Evolutionary conservation across 2,113 vertebrate genomes (phyloP).

Genomic region (Xerus inauris): DNA sequence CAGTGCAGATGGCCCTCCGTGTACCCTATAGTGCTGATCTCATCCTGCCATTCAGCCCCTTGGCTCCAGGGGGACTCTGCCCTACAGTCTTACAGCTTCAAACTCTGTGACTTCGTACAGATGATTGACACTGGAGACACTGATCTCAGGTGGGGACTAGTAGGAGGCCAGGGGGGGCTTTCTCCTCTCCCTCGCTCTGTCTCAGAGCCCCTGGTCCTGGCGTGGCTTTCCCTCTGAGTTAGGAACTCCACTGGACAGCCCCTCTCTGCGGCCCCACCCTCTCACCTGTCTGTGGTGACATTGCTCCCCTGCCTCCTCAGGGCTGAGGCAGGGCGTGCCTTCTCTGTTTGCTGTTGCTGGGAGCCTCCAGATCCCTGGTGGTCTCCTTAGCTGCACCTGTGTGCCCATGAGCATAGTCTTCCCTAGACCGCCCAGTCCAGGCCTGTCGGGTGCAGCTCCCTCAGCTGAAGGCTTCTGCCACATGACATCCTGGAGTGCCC

Average conservation of each 20-base stretch:
- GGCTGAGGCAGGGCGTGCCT: background rate
- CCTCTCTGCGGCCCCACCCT: background rate
- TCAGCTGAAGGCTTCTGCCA: background rate
- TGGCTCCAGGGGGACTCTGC: background rate
- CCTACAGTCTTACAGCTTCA: fast-evolving
- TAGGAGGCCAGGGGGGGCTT: no score
- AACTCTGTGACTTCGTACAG: background rate
- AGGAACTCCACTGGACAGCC: fast-evolving
- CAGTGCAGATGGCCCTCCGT: fast-evolving
- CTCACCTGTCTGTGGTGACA: background rate
- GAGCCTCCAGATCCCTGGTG: background rate
- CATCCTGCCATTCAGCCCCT: background rate
- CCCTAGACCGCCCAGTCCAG: background rate
- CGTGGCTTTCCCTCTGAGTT: no score
- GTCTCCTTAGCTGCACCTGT: background rate
- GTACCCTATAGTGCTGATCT: no score
- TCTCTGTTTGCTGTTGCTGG: no score
- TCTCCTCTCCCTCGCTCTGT: background rate
- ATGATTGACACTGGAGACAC: background rate
- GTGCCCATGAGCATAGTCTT: fast-evolving
- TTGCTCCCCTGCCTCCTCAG: background rate
- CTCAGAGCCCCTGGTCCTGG: no score
- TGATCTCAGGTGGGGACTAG: background rate
- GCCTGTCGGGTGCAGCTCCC: background rate
- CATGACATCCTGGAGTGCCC: no score